phyloP scores from a whole-genome alignment of 2,113 vertebrate genomes.

The Alethe castanea region DNA sequence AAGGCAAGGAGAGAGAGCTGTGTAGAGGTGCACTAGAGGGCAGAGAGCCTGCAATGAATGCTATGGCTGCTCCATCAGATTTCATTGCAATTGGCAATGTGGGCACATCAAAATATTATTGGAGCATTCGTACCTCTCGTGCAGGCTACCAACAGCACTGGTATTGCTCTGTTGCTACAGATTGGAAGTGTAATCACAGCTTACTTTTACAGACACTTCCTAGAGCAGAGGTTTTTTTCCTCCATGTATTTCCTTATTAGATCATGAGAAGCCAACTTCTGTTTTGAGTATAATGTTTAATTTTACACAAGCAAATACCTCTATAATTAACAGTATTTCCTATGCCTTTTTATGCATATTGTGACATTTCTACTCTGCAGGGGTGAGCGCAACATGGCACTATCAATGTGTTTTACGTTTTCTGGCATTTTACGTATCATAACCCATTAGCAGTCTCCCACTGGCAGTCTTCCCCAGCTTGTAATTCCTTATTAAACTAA shows the following conservation, averaged over 20 bases:
- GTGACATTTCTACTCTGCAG: background rate
- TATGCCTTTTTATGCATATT: background rate
- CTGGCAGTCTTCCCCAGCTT: background rate
- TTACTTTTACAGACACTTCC: background rate
- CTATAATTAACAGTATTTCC: background rate
- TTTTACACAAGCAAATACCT: background rate
- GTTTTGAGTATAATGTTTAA: background rate
- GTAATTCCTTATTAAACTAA: background rate
- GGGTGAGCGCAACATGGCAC: background rate
- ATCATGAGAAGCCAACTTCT: background rate
- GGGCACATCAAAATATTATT: rapidly evolving
- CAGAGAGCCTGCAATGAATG: background rate
- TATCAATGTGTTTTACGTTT: background rate
- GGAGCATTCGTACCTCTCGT: background rate
- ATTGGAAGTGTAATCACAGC: background rate
- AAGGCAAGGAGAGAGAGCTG: background rate
- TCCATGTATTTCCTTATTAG: background rate
- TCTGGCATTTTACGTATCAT: background rate
- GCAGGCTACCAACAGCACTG: background rate
- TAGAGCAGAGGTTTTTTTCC: background rate
- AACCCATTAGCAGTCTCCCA: background rate
- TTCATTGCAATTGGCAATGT: background rate
- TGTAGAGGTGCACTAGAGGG: background rate
- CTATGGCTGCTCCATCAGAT: background rate
- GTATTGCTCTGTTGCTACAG: background rate